These are phyloP conservation scores for Dryadula phaetusa DNA, from an alignment of 2,888 invertebrate species.

Conservation along the genomic window DNA sequence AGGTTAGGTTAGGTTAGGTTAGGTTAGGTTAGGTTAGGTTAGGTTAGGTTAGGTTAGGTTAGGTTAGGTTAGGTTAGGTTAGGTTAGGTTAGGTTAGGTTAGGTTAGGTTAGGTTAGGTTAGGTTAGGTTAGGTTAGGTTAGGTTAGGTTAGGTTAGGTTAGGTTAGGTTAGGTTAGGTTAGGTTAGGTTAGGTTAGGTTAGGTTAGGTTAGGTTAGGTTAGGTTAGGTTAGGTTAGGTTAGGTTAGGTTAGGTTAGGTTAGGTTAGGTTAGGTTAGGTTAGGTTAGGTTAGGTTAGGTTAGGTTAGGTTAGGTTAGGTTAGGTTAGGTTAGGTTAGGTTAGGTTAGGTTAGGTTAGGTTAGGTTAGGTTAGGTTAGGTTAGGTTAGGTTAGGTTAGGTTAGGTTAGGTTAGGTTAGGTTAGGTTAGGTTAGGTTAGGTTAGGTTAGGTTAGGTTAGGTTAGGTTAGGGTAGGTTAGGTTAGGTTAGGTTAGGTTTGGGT, in stretches of 20 bases:
- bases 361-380: conserved; percentile 41
- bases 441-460: conserved; percentile 42
- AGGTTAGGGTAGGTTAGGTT: no score
- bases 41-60: no score
- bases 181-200: no score
- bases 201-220: conserved; percentile 48
- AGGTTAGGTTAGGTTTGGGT: conserved; percentile 35
- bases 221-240: conserved; percentile 46
- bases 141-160: no score
- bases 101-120: no score
- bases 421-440: conserved; percentile 37
- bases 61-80: no score
- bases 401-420: conserved; percentile 37
- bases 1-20: no score
- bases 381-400: conserved; percentile 40
- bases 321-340: conserved; percentile 40
- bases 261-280: conserved; percentile 44
- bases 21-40: no score
- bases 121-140: no score
- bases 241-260: conserved; percentile 47
- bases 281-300: conserved; percentile 41
- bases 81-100: no score
- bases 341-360: conserved; percentile 42
- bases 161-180: no score
- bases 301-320: conserved; percentile 39